A percentile compares a stretch with the other conserved stretches of the same genome.
These are phyloP conservation scores for Graptemys geographica DNA, from an alignment of 2,797 vertebrate species.

Conservation along the genomic window DNA sequence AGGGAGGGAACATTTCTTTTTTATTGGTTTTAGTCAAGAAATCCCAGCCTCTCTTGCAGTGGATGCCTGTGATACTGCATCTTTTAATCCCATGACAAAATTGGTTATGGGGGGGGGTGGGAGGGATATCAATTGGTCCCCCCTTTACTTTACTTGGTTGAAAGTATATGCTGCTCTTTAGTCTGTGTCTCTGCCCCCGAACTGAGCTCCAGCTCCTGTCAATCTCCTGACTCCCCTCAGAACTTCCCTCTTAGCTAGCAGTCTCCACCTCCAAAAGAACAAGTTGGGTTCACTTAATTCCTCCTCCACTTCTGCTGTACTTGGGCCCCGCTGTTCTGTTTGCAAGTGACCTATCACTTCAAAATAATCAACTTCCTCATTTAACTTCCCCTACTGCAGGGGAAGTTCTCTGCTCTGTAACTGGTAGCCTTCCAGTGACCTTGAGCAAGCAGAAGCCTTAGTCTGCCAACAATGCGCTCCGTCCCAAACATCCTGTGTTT, in stretches of 20 bases:
- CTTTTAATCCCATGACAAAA: neutral
- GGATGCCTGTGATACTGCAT: neutral
- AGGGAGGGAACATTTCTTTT: neutral
- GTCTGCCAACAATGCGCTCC: neutral
- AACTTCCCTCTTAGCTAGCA: neutral
- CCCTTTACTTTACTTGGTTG: neutral
- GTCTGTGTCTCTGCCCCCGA: neutral
- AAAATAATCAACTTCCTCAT: neutral
- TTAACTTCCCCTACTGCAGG: neutral
- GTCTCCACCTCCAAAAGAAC: neutral
- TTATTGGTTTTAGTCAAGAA: neutral
- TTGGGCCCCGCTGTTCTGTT: neutral
- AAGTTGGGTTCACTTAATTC: neutral
- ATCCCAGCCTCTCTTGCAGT: neutral
- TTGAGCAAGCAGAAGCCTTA: neutral
- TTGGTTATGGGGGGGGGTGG: neutral
- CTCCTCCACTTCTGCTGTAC: neutral
- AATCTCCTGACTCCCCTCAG: neutral
- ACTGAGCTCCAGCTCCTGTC: neutral
- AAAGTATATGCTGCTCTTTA: neutral
- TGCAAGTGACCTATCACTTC: neutral
- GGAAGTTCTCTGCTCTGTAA: too few relatives aligned
- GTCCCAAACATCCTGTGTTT: neutral
- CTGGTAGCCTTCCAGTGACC: neutral
- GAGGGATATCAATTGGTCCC: neutral